Evolutionary conservation across 2,797 vertebrate species (phyloP), one percentile per base, ranked within the genome.

Genomic region (Galago senegalensis): DNA sequence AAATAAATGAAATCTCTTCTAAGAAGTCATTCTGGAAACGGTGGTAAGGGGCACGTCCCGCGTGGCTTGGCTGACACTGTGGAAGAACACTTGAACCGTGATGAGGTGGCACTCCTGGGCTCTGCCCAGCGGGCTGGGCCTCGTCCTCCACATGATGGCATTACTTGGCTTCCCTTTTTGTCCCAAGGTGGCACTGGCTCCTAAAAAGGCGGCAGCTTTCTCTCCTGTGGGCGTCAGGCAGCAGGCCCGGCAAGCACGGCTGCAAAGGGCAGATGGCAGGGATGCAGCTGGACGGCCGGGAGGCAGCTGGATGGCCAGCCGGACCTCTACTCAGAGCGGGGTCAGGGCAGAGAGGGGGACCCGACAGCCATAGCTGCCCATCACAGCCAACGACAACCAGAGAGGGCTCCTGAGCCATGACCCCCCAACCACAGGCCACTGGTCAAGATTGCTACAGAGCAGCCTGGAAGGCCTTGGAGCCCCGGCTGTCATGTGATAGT

Each of bases 141-240:
- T 99, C 98, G 46, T 99, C 99, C 97, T 99, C 99, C 63, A 98
- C 98, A 20, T 98, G 99, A 99, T 98, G 98, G 99, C 96, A 72
- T 99, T 98, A 43, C 98, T 98, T 20, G 96, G 93, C 98, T 98
- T 99, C 75, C 98, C 99, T 98, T 98, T 98, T 95, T 98, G 98
- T 96, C 99, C 99, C 76, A 98, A 97, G 56, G 98, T 98, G 18
- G 97, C 96, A 82, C 98, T 90, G 20, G 99, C 99, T 98, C 99
- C 99, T 97, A 99, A 98, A 58, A 95, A 98, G 97, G 99, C 98
- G 0, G 98, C 37, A 7, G 98, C 98, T 98, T 99, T 98, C 98
- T 99, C 98, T 99, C 99, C 97, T 61, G 1, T 73, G 99, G 97
- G 98, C 98, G 98, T 98, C 98, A 97, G 93, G 98, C 97, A 17